Evolutionary conservation across 2,113 vertebrate species (phyloP), one percentile per base, ranked within the genome.

Genomic region (Trichechus manatus): DNA sequence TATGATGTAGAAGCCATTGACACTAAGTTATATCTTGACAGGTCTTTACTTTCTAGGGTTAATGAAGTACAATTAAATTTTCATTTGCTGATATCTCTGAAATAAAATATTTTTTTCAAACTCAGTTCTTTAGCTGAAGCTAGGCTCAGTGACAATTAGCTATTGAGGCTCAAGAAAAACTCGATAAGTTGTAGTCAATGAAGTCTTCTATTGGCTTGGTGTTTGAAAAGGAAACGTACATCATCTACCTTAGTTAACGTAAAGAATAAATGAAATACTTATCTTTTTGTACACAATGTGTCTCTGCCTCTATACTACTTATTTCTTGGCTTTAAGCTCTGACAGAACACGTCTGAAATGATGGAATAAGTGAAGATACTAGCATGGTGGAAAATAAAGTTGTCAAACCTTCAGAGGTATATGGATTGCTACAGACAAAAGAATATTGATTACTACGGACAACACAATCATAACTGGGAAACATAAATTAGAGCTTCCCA

Each of bases 261-360:
- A 87, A 97, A 96, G 92, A 95, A 96, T 97, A 78, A 94, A 88
- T 87, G 1, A 91, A 81, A 87, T 91, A 64, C 96, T 97, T 97
- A 74, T 86, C 61, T 84, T 72, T 96, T 94, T 97, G 36, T 72
- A 87, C 56, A 61, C 14, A 22, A 23, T 78, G 53, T 93, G 17
- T 0, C 61, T 97, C 89, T 91, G 59, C 56, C 42, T 11, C 33
- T 78, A 84, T 70, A 56, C 39, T 91, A 47, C 25, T 81, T 96
- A 50, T 80, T 97, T 98, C 78, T 59, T 80, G 64, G 19, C 93
- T 94, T 94, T 86, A 92, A 97, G 81, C 50, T 97, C 22, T 94
- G 19, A 93, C 94, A 91, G 59, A 97, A 44, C 25, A 85, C 39
- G 94, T 92, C 14, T 93, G 72, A 98, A 97, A 94, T 95, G 94